Conservation (phyloP, 2,888 invertebrate species). For the Dioctria rufipes region DNA sequence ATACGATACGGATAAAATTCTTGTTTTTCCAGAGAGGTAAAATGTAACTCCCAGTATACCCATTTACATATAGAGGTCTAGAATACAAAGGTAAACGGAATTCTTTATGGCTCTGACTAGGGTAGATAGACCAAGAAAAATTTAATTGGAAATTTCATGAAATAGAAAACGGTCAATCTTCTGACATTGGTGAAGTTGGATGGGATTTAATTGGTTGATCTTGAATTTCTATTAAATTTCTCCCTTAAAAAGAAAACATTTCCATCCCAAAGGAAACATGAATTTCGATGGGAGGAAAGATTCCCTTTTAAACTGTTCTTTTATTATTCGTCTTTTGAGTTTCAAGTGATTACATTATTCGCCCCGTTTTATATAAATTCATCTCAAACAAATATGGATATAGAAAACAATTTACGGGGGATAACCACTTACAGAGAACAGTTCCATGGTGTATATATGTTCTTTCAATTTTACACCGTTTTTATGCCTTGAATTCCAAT, state of each 20-base stretch:
- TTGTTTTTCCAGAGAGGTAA: neutral
- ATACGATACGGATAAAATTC: neutral
- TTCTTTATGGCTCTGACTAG: neutral
- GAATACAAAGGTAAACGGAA: neutral
- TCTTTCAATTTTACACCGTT: neutral
- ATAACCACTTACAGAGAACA: neutral
- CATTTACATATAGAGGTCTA: neutral
- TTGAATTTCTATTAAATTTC: neutral
- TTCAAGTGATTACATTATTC: neutral
- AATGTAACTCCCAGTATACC: neutral
- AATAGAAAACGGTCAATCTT: constrained; percentile 23
- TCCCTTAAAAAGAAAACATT: neutral
- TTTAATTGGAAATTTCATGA: constrained; percentile 21
- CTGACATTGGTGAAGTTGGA: neutral
- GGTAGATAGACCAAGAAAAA: constrained; percentile 7
- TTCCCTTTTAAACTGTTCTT: neutral
- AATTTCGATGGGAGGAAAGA: neutral
- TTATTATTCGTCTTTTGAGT: neutral
- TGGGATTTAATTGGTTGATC: constrained; percentile 20
- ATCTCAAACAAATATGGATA: neutral
- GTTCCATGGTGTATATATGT: neutral
- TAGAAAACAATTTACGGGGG: neutral
- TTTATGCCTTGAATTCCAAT: neutral
- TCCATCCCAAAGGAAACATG: neutral
- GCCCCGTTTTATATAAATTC: neutral